Percentiles rank a stretch among this genome's conserved stretches.
phyloP scores from a whole-genome alignment of 2,113 vertebrate genomes.

The Nothoprocta perdicaria region DNA sequence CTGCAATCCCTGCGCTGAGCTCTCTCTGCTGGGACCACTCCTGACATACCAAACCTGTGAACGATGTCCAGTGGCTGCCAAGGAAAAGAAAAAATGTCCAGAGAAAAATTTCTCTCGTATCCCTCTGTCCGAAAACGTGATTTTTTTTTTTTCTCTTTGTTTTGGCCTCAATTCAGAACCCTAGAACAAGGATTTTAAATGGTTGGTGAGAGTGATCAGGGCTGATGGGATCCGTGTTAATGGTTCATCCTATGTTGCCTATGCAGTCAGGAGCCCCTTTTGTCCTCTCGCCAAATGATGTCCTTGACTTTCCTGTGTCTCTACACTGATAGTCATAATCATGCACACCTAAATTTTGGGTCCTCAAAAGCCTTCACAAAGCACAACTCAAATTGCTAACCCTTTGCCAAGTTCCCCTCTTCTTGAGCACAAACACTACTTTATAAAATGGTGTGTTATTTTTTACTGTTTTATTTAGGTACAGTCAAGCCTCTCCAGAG shows the following conservation, averaged over 20 bases:
- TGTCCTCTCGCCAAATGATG: background rate
- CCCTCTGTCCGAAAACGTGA: background rate
- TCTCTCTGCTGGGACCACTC: background rate
- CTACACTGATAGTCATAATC: background rate
- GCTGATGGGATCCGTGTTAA: background rate
- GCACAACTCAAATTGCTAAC: background rate
- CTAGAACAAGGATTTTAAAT: background rate
- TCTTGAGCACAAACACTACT: background rate
- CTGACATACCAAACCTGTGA: slow-evolving; percentile 34
- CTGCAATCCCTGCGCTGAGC: background rate
- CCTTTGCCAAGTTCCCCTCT: background rate
- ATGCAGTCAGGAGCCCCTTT: background rate
- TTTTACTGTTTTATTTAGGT: background rate
- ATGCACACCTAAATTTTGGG: accelerated
- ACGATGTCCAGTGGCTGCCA: background rate
- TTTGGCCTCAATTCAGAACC: slow-evolving; percentile 9
- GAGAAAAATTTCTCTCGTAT: background rate
- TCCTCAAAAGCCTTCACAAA: background rate
- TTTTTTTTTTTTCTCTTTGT: background rate
- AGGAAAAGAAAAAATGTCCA: background rate
- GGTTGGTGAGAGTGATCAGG: background rate
- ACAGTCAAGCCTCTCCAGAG: background rate
- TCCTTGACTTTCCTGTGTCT: background rate
- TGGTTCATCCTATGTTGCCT: background rate
- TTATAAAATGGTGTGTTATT: background rate